Percentiles rank a stretch among this genome's conserved stretches.
Evolutionary conservation across 2,888 invertebrate species (phyloP).

Genomic region (Plusia festucae): DNA sequence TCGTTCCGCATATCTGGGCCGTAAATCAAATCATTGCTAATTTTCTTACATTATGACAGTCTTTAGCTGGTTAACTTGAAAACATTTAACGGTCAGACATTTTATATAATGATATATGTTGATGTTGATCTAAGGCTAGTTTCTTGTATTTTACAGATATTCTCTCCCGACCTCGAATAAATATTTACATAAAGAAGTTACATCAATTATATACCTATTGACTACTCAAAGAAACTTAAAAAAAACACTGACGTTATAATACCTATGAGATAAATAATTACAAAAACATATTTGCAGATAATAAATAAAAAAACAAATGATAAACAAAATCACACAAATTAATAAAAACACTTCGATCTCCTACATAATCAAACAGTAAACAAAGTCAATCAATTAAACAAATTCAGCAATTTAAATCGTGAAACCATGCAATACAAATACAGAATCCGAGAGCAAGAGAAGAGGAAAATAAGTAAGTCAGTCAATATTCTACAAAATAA

Average conservation of each 20-base stretch:
- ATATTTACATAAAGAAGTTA: too few relatives aligned
- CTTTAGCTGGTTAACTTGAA: conserved; percentile 23
- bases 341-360: neutral
- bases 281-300: neutral
- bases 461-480: conserved; percentile 65
- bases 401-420: conserved; percentile 20
- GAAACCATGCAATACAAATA: conserved; percentile 47
- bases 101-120: neutral
- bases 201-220: too few relatives aligned
- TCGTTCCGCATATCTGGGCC: conserved; percentile 45
- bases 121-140: neutral
- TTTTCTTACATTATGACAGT: conserved; percentile 33
- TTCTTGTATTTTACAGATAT: neutral
- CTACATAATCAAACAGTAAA: neutral
- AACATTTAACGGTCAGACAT: neutral
- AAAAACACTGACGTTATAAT: too few relatives aligned
- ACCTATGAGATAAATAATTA: too few relatives aligned
- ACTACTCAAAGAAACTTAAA: too few relatives aligned
- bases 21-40: conserved; percentile 50
- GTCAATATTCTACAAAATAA: conserved; percentile 82
- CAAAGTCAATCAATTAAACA: neutral
- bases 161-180: neutral
- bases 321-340: neutral
- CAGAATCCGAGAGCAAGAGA: conserved; percentile 48
- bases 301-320: too few relatives aligned